phyloP scores from a whole-genome alignment of 2,797 vertebrate species.

The Arremon aurantiirostris region DNA sequence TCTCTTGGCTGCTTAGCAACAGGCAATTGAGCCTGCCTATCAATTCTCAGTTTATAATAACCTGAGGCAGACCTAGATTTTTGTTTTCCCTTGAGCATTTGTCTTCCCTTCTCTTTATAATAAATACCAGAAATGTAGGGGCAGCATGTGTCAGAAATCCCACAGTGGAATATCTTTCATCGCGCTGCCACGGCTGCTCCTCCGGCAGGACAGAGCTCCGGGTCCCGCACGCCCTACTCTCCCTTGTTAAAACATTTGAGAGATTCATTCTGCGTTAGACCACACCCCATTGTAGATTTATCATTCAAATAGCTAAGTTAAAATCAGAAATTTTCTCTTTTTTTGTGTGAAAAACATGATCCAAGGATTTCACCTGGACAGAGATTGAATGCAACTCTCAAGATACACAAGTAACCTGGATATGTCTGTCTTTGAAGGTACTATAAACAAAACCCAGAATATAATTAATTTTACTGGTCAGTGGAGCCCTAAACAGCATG shows the following conservation, averaged over 20 bases:
- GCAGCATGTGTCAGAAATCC: slow-evolving; percentile 47
- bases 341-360: background rate
- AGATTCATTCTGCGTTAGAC: background rate
- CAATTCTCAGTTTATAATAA: slow-evolving; percentile 70
- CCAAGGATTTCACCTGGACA: background rate
- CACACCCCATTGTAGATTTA: background rate
- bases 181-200: background rate
- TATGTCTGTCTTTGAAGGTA: background rate
- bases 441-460: background rate
- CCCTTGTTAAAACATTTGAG: background rate
- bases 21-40: slow-evolving; percentile 60
- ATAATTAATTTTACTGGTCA: background rate
- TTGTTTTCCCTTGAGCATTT: slow-evolving; percentile 63
- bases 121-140: slow-evolving; percentile 55
- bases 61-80: slow-evolving; percentile 64
- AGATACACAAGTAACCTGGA: background rate
- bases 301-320: background rate
- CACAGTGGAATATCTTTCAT: slow-evolving; percentile 30
- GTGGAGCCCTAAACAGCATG: rapidly evolving
- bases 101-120: slow-evolving; percentile 52
- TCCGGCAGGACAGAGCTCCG: background rate
- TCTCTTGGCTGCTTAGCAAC: slow-evolving; percentile 67
- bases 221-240: background rate
- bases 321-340: background rate
- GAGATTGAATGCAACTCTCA: background rate